phyloP scores from a whole-genome alignment of 2,113 vertebrate genomes.

The Cyrtonyx montezumae region DNA sequence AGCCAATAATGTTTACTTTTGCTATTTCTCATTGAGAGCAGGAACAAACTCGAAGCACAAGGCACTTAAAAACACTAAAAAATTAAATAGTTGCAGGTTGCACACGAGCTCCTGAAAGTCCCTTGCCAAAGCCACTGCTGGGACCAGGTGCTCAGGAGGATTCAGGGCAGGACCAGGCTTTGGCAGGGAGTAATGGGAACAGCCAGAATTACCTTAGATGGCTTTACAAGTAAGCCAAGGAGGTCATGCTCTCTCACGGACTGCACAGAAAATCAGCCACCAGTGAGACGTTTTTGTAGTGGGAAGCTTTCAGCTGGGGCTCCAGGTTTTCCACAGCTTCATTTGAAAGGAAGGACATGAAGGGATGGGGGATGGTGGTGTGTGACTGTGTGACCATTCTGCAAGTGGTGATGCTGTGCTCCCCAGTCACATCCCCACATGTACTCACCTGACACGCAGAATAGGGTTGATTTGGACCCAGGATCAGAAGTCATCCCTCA shows the following conservation, averaged over 20 bases:
- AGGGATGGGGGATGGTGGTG: background rate
- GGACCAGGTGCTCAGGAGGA: background rate
- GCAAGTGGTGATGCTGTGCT: rapidly evolving
- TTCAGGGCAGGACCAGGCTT: background rate
- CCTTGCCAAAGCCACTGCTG: background rate
- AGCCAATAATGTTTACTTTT: background rate
- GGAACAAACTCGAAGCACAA: background rate
- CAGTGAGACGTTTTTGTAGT: background rate
- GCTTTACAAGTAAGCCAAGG: constrained; percentile 51
- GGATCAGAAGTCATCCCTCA: background rate
- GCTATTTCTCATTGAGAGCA: background rate
- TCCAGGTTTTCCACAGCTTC: background rate
- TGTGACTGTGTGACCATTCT: background rate
- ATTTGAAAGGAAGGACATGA: background rate
- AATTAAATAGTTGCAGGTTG: background rate
- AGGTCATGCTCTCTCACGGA: background rate
- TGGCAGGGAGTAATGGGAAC: background rate
- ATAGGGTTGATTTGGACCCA: background rate
- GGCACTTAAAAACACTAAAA: background rate
- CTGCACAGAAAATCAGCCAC: rapidly evolving
- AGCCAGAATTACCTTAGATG: background rate
- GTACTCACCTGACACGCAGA: background rate
- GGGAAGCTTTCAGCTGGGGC: background rate
- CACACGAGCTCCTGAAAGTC: background rate
- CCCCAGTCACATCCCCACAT: rapidly evolving